Percentiles rank a stretch among this genome's conserved stretches.
Evolutionary conservation across 2,797 vertebrate genomes (phyloP).

Genomic region (Oophaga sylvatica): DNA sequence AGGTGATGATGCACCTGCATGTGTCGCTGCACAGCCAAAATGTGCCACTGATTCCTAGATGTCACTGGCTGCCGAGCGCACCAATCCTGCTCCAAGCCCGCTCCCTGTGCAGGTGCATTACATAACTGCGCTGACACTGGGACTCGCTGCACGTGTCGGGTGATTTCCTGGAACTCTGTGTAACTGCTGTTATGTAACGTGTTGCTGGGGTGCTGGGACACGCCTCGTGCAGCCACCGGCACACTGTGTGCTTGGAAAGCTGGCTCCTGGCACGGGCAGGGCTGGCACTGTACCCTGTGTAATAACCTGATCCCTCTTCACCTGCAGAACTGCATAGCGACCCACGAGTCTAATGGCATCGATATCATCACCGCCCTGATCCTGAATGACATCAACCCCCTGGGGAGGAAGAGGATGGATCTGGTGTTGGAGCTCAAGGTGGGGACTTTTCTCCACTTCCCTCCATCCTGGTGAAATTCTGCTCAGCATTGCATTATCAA

Average conservation of each 20-base stretch:
- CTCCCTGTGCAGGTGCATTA: not conserved
- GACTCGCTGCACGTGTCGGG: conserved; percentile 43
- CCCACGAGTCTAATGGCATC: conserved; percentile 97
- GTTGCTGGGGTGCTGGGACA: conserved; percentile 34
- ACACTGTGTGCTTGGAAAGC: conserved; percentile 10
- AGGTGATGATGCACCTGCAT: conserved; percentile 75
- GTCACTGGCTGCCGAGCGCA: not conserved
- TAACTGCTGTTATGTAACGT: conserved; percentile 44
- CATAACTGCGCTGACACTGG: conserved; percentile 12
- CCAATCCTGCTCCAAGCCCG: not conserved
- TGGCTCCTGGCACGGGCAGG: not conserved
- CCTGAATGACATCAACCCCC: conserved; percentile 97
- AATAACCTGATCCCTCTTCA: not conserved
- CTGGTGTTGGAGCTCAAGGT: conserved; percentile 96
- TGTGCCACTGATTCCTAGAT: not conserved
- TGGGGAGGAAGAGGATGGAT: conserved; percentile 98
- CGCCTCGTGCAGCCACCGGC: conserved; percentile 12
- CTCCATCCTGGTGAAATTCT: not conserved
- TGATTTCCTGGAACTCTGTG: conserved; percentile 46
- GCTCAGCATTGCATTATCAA: not conserved
- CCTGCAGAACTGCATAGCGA: conserved; percentile 94
- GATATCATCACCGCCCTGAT: conserved; percentile 99
- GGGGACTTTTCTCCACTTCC: conserved; percentile 63
- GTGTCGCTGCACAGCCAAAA: not conserved
- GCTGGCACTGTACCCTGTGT: not conserved